phyloP scores from a whole-genome alignment of 53 echinoderm and acorn worm genomes.

The Astropecten irregularis region DNA sequence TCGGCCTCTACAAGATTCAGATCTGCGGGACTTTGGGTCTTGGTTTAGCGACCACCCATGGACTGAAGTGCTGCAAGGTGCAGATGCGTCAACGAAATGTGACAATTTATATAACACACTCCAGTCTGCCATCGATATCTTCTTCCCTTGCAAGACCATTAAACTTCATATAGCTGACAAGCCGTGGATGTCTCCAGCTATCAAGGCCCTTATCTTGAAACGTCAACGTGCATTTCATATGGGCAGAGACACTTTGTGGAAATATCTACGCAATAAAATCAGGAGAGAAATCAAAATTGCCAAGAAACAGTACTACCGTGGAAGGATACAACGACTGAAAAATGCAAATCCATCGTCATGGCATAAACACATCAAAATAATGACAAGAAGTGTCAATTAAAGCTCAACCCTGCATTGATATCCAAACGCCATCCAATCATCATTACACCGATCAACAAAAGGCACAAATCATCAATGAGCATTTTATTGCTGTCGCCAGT shows the following conservation, averaged over 20 bases:
- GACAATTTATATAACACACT: slow-evolving; percentile 9
- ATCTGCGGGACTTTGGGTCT: slow-evolving; percentile 28
- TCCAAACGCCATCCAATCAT: background rate
- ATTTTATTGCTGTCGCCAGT: background rate
- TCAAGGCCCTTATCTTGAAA: slow-evolving; percentile 22
- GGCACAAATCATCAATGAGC: slow-evolving; percentile 16
- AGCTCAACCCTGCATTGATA: background rate
- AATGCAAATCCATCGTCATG: slow-evolving; percentile 31
- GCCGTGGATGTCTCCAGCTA: slow-evolving; percentile 34
- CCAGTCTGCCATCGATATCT: slow-evolving; percentile 7
- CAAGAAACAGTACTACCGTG: slow-evolving; percentile 8
- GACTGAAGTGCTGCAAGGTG: slow-evolving; percentile 27
- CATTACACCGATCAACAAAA: background rate
- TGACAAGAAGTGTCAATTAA: background rate
- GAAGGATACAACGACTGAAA: slow-evolving; percentile 9
- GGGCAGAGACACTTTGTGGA: background rate
- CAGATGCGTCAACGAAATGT: slow-evolving; percentile 19
- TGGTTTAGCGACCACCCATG: slow-evolving; percentile 35
- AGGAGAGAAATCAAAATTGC: background rate
- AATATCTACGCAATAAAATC: background rate
- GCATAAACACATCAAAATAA: slow-evolving; percentile 31
- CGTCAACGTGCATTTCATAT: slow-evolving; percentile 5
- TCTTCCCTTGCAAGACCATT: slow-evolving; percentile 37
- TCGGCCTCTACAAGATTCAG: slow-evolving; percentile 15
- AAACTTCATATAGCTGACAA: slow-evolving; percentile 41